Percentiles rank a stretch among this genome's conserved stretches.
phyloP scores from a whole-genome alignment of 2,113 vertebrate species.

The Mesembrinibis cayennensis region DNA sequence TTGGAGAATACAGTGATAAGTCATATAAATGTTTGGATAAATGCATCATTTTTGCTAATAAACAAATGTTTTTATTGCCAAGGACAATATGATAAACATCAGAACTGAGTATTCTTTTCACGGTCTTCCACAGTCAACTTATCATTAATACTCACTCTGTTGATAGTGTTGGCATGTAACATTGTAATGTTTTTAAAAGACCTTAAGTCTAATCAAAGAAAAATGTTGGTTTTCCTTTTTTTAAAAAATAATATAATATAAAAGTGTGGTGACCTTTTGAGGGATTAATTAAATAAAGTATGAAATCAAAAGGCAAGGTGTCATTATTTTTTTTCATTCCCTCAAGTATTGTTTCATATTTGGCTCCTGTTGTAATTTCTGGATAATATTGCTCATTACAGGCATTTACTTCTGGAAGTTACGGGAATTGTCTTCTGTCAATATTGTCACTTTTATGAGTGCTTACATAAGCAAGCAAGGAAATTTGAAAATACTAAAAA shows the following conservation, averaged over 20 bases:
- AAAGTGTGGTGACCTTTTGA: neutral
- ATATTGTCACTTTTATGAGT: neutral
- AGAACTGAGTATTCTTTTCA: neutral
- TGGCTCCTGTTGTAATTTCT: neutral
- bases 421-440: neutral
- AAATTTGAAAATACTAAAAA: neutral
- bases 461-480: no score
- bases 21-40: neutral
- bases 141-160: neutral
- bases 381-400: neutral
- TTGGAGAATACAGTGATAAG: neutral
- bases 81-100: neutral
- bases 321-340: neutral
- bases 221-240: neutral
- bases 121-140: neutral
- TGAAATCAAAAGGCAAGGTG: neutral
- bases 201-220: neutral
- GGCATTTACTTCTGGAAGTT: neutral
- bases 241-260: neutral
- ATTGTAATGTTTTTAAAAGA: neutral
- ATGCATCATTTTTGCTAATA: neutral
- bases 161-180: neutral
- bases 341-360: neutral
- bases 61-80: neutral
- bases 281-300: neutral